Conservation (phyloP, 2,797 vertebrate species). For the Ctenosaura bakeri region DNA sequence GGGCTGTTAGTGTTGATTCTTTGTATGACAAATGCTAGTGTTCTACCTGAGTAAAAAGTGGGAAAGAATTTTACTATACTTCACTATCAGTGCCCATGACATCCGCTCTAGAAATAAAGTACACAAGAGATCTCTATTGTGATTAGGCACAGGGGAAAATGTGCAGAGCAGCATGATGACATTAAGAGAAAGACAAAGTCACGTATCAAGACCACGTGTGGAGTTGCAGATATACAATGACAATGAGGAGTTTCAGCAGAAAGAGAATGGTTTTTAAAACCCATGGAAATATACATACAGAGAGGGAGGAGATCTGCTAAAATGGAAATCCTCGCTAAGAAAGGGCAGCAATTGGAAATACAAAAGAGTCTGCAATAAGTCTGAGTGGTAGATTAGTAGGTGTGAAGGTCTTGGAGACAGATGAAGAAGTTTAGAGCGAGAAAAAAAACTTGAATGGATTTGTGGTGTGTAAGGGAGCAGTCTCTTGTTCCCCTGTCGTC, state of each 20-base stretch:
- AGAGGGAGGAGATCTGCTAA: background rate
- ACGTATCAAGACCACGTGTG: background rate
- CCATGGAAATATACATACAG: background rate
- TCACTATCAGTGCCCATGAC: background rate
- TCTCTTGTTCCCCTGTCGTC: background rate
- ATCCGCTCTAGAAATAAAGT: conserved; percentile 5
- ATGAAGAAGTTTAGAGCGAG: background rate
- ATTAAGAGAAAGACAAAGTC: background rate
- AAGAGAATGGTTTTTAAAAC: background rate
- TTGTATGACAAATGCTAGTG: conserved; percentile 21
- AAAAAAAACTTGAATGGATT: background rate
- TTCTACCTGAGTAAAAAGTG: conserved; percentile 8
- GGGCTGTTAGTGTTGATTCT: conserved; percentile 35
- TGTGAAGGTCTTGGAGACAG: background rate
- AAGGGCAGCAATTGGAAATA: background rate
- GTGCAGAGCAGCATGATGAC: background rate
- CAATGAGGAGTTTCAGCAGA: background rate
- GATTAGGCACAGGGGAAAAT: background rate
- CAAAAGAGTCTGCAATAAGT: background rate
- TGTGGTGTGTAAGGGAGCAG: background rate
- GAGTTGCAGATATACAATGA: background rate
- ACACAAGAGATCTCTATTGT: background rate
- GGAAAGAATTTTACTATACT: background rate
- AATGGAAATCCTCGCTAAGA: background rate
- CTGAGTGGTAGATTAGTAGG: background rate